Base-by-base conservation (phyloP, 2,113 vertebrate genomes). In the Neomonachus schauinslandi region DNA sequence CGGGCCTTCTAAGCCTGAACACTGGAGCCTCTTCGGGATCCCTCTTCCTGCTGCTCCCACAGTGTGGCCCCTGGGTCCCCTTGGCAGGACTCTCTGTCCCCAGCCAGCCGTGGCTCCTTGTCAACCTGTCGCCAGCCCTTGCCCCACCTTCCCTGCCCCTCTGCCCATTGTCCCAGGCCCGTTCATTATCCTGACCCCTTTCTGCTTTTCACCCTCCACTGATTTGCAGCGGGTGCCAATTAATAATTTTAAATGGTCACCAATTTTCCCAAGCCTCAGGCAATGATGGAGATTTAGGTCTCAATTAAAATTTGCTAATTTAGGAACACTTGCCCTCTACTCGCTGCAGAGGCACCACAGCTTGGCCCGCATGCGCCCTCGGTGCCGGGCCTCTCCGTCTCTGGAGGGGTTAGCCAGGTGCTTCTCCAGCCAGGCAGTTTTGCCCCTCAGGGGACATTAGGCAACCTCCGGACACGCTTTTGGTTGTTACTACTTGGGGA, bases 271-370 rank as follows among this genome's bases (percentile, higher is more conserved):
- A 13, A 86, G 92, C 96, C 84, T 96, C 26, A 8, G 84, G 96
- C 95, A 94, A 96, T 83, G 97, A 96, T 91, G 51, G 91, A 98
- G 96, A 96, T 95, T 93, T 87, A 95, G 61, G 90, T 96, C 81
- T 98, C 97, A 98, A 98, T 97, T 93, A 98, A 97, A 98, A 94
- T 96, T 76, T 96, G 96, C 96, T 98, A 49, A 98, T 98, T 97
- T 98, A 97, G 97, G 97, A 94, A 91, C 86, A 57, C 94, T 96
- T 89, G 63, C 81, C 87, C 80, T 26, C 59, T 79, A 93, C 95
- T 94, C 1, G 26, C 59, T 76, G 55, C 51, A 59, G 71, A 89
- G 80, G 46, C 10, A 6, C 69, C 72, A 39, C 67, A 46, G 24
- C 51, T 76, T 26, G 74, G 88, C 76, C 72, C 42, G 53, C 39